Base-by-base conservation (phyloP, 64 coral and sea anemone genomes). In the Stichodactyla mertensii region DNA sequence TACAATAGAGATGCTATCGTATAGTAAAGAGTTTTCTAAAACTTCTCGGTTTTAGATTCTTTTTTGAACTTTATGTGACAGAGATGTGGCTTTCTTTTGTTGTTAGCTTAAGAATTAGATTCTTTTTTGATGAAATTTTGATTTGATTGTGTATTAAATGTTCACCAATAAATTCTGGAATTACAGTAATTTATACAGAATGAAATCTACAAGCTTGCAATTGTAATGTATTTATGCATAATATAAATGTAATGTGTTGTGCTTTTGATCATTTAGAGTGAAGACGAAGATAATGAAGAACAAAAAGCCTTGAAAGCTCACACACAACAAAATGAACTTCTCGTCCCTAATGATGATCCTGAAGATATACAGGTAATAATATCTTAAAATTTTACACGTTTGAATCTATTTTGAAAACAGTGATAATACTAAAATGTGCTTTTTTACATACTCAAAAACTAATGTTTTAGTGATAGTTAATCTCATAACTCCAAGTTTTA, bases 301-400 rank as follows among this genome's bases (percentile, higher is more conserved):
- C 14, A 86, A 23, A 92, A 92, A 64, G 77, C 86, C 58, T 59
- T 92, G 51, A 92, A 92, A 18, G 57, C 84, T 7, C 79, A 92
- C 79, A 92, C 90, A 31, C 55, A 82, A 87, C 84, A 92, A 55
- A 92, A 92, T 52, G 90, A 92, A 86, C 90, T 87, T 2, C 57
- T 85, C 5, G 83, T 85, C 16, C 54, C 56, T 36, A 87, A 79
- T 23, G 90, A 87, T 5, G 90, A 92, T 31, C 74, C 78, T 36
- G 90, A 10, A 57, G 80, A 89, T n/a, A 16, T 51, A 7, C 60
- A 71, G 90, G 90, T 91, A 71, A 56, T 85, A 19, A 24, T 45
- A 45, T 45, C 36, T 4, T 45, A 45, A 45, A 3, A 45, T 45
- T 1, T 4, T 45, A 45, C 36, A 45, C 36, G 3, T 45, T 45